phyloP scores from a whole-genome alignment of 2,113 vertebrate genomes.

The mouse (Mus musculus) region DNA sequence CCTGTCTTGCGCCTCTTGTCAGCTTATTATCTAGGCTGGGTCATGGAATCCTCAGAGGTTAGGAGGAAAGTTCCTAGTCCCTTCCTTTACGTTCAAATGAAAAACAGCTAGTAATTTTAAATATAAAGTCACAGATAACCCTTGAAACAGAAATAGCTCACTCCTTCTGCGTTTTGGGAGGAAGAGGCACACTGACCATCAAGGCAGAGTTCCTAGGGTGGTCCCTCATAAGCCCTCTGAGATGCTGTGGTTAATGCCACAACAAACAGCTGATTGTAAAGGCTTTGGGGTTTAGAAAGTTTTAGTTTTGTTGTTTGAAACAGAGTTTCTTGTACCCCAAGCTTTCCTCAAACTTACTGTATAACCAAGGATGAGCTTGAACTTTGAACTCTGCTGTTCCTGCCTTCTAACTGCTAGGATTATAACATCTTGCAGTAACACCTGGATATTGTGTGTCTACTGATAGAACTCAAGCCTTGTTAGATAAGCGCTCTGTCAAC shows the following conservation, averaged over 20 bases:
- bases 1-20: not conserved
- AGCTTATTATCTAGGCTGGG: not conserved
- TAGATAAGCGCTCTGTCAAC: not conserved
- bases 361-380: not conserved
- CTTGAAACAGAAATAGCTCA: not conserved
- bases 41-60: not conserved
- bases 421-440: rapidly evolving
- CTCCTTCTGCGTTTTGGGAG: not conserved
- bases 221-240: not conserved
- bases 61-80: not conserved
- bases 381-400: not conserved
- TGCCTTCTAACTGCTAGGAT: not conserved
- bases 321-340: too few species aligned
- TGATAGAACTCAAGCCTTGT: not conserved
- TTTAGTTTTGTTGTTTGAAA: not conserved
- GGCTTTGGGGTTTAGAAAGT: not conserved
- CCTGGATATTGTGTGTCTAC: not conserved
- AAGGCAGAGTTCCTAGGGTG: not conserved
- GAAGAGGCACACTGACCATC: not conserved
- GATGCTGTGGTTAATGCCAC: not conserved
- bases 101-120: not conserved
- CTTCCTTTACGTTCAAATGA: not conserved
- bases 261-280: too few species aligned
- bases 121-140: not conserved
- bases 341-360: not conserved